Evolutionary conservation across 2,113 vertebrate species (phyloP).

Genomic region (Mustela lutreola): DNA sequence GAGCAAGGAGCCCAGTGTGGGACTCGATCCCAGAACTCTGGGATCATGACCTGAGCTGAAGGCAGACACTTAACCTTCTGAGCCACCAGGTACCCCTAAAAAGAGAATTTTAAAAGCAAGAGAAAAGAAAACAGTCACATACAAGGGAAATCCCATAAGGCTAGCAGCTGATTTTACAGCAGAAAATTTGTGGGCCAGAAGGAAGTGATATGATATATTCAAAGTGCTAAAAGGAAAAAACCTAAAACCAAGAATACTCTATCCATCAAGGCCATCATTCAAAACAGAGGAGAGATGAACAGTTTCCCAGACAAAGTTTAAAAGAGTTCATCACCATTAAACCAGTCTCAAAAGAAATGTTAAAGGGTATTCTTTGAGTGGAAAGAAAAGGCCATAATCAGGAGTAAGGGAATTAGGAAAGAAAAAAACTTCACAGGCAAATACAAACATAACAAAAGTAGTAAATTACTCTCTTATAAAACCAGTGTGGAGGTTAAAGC

Average conservation of each 20-base stretch:
- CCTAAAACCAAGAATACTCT: neutral
- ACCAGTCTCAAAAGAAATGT: neutral
- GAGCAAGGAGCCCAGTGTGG: too few relatives aligned
- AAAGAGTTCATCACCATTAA: neutral
- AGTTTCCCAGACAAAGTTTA: neutral
- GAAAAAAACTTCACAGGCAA: neutral
- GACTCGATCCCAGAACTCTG: too few relatives aligned
- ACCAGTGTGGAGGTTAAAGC: neutral
- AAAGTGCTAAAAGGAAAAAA: neutral
- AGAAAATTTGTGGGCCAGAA: neutral
- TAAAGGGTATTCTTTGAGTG: neutral
- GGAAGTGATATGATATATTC: neutral
- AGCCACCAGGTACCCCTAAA: neutral
- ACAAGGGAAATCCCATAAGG: neutral
- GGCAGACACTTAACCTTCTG: too few relatives aligned
- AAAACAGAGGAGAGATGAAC: neutral
- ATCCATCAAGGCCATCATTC: neutral
- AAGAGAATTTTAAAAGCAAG: neutral
- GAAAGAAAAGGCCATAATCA: neutral
- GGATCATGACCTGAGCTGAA: too few relatives aligned
- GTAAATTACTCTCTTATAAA: neutral
- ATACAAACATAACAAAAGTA: neutral
- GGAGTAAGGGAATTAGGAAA: neutral
- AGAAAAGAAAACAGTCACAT: neutral
- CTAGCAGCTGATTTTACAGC: neutral